Evolutionary conservation across 2,888 invertebrate species (phyloP).

Genomic region (Synergus laeviventris): DNA sequence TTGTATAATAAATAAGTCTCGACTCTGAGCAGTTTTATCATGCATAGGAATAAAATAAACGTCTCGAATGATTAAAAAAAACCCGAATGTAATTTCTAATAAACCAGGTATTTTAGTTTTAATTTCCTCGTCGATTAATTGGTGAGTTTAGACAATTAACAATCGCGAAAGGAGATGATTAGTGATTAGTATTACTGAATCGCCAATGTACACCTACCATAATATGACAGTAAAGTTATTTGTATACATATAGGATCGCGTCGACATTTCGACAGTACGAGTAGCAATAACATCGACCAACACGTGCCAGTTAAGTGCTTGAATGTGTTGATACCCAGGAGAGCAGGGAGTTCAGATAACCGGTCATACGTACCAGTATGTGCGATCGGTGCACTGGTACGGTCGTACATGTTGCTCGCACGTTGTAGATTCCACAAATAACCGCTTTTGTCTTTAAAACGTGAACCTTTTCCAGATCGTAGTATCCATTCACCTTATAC

Average conservation of each 20-base stretch:
- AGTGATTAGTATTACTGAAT: not conserved
- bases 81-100: too few relatives aligned
- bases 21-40: too few relatives aligned
- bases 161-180: not conserved
- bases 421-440: not conserved
- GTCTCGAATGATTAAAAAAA: too few relatives aligned
- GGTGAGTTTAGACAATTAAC: not conserved
- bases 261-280: slow-evolving; percentile 16
- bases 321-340: slow-evolving; percentile 9
- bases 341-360: slow-evolving; percentile 22
- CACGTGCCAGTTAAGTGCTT: not conserved
- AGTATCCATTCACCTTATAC: slow-evolving; percentile 37
- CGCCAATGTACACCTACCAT: not conserved
- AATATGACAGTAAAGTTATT: not conserved
- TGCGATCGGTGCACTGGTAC: slow-evolving; percentile 31
- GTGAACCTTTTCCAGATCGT: slow-evolving; percentile 21
- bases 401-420: slow-evolving; percentile 16
- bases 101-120: too few relatives aligned
- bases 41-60: too few relatives aligned
- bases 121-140: too few relatives aligned
- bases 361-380: slow-evolving; percentile 27
- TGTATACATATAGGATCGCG: not conserved
- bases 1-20: too few relatives aligned
- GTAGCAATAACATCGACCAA: not conserved
- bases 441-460: slow-evolving; percentile 22